Conservation (phyloP, 2,797 vertebrate genomes). For the Avahi laniger region DNA sequence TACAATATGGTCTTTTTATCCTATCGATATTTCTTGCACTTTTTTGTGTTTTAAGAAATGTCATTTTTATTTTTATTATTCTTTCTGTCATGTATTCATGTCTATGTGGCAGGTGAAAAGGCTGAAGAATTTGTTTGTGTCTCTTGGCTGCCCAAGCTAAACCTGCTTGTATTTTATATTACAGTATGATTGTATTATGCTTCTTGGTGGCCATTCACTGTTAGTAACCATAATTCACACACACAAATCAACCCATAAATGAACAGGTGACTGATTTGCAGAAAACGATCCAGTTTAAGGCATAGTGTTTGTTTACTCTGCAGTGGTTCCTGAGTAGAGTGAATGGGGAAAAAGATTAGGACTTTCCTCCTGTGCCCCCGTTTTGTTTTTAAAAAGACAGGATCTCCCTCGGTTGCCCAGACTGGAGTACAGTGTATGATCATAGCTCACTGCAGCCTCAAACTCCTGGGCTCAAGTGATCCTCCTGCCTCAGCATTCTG, state of each 20-base stretch:
- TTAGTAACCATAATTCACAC: not conserved
- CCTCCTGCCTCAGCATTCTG: not conserved
- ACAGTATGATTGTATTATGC: not conserved
- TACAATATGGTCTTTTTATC: not conserved
- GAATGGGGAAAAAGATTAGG: not conserved
- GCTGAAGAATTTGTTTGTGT: not conserved
- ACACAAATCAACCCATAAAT: not conserved
- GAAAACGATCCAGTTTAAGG: not conserved
- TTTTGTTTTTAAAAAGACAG: not conserved
- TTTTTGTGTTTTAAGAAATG: not conserved
- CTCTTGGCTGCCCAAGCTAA: conserved; percentile 13
- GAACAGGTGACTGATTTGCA: not conserved
- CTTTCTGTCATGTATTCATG: conserved; percentile 21
- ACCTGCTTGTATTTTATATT: not conserved
- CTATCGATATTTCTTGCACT: not conserved
- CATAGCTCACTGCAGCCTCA: not conserved
- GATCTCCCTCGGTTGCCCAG: not conserved
- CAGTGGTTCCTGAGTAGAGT: not conserved
- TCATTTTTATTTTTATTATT: not conserved
- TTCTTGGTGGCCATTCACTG: not conserved
- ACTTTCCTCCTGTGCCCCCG: not conserved
- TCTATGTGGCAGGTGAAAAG: not conserved
- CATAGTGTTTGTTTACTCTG: not conserved
- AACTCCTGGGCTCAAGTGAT: not conserved
- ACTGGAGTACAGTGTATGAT: not conserved